Conservation (phyloP, 2,113 vertebrate genomes). For the Myiagra hebetior region DNA sequence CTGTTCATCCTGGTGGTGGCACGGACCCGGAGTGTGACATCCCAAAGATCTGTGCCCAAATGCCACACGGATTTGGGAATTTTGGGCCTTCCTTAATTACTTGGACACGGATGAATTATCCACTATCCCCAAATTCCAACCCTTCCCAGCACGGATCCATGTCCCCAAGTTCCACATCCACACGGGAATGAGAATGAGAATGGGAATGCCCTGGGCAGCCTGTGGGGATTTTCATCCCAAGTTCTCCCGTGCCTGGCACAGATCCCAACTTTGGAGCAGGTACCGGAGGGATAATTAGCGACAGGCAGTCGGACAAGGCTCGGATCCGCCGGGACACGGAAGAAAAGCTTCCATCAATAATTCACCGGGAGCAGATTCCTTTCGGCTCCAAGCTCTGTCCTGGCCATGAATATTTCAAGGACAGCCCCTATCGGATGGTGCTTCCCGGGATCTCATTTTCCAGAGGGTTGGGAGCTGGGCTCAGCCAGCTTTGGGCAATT, state of each 20-base stretch:
- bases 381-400: not conserved
- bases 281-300: not conserved
- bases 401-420: constrained; percentile 44
- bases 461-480: not conserved
- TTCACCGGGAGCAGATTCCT: not conserved
- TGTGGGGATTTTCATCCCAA: not conserved
- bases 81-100: not conserved
- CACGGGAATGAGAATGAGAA: rapidly evolving
- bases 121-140: rapidly evolving
- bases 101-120: rapidly evolving
- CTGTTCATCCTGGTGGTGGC: not conserved
- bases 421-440: not conserved
- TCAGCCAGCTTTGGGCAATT: not conserved
- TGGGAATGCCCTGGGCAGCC: not conserved
- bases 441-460: not conserved
- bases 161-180: not conserved
- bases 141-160: not conserved
- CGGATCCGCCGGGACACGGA: not conserved
- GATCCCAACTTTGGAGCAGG: not conserved
- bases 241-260: not conserved
- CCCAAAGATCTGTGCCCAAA: not conserved
- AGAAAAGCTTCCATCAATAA: constrained; percentile 29
- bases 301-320: not conserved
- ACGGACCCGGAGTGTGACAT: not conserved
- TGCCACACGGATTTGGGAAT: not conserved